Percentiles rank a stretch among this genome's conserved stretches.
Evolutionary conservation across 2,888 invertebrate species (phyloP).

Genomic region (Trissonchulus sp.): DNA sequence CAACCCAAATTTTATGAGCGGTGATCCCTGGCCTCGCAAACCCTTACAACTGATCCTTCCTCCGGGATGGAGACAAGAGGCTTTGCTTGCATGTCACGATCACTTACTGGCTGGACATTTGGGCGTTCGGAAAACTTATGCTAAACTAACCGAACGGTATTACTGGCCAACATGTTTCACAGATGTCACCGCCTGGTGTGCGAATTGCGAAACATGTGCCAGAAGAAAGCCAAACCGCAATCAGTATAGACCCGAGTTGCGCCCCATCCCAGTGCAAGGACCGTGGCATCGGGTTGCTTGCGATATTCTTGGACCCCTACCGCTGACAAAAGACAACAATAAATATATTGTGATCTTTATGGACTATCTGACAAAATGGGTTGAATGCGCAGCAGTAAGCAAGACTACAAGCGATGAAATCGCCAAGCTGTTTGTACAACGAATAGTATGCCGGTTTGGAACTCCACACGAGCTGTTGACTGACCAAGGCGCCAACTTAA

Average conservation of each 20-base stretch:
- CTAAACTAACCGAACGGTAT: slow-evolving; percentile 26
- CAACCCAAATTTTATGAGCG: too few relatives aligned
- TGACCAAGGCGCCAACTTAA: slow-evolving; percentile 39
- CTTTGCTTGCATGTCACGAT: slow-evolving; percentile 36
- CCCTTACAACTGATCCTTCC: slow-evolving; percentile 36
- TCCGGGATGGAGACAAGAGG: slow-evolving; percentile 26
- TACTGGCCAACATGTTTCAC: slow-evolving; percentile 35
- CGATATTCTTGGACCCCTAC: slow-evolving; percentile 30
- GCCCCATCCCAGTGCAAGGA: slow-evolving; percentile 7
- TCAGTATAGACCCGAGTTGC: not conserved
- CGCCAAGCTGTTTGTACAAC: slow-evolving; percentile 19
- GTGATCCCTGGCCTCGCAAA: too few relatives aligned
- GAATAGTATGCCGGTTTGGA: slow-evolving; percentile 24
- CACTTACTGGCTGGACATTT: slow-evolving; percentile 32
- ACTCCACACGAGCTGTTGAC: slow-evolving; percentile 32
- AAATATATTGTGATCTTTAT: slow-evolving; percentile 33
- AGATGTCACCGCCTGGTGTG: too few relatives aligned
- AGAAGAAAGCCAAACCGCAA: too few relatives aligned
- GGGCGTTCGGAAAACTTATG: slow-evolving; percentile 29
- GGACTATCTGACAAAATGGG: slow-evolving; percentile 29
- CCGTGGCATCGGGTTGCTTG: slow-evolving; percentile 23
- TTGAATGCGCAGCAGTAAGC: not conserved
- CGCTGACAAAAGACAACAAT: slow-evolving; percentile 28
- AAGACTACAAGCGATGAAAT: not conserved
- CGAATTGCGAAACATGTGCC: too few relatives aligned